These are phyloP conservation scores for Eupelmus urozonus DNA, from an alignment of 2,888 invertebrate species.

Conservation along the genomic window DNA sequence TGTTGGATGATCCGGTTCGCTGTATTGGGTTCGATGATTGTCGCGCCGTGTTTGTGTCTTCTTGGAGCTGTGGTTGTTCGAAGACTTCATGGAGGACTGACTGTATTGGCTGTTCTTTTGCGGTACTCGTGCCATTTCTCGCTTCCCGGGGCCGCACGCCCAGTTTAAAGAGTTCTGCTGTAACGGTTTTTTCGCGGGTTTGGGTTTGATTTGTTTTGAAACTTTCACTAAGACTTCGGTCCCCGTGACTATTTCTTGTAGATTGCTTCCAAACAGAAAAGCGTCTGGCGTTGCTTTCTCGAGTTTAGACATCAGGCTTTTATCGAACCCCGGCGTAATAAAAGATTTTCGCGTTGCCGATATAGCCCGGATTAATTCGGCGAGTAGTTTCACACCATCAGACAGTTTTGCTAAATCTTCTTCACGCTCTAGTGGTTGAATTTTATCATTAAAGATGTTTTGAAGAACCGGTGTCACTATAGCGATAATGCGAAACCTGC, in stretches of 20 bases:
- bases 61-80: too few species aligned
- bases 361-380: neutral
- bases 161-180: constrained; percentile 25
- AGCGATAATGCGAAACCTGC: neutral
- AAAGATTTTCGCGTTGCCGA: neutral
- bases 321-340: neutral
- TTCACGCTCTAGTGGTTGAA: neutral
- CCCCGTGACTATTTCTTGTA: neutral
- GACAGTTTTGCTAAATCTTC: neutral
- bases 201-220: neutral
- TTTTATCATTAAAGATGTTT: neutral
- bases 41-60: too few species aligned
- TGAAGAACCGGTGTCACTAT: neutral
- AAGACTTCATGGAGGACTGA: too few species aligned
- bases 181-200: neutral
- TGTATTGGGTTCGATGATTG: too few species aligned
- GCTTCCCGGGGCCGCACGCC: neutral
- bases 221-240: neutral
- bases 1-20: neutral
- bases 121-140: too few species aligned
- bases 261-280: neutral
- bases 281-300: neutral
- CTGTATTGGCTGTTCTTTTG: too few species aligned
- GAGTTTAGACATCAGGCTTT: neutral
- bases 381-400: neutral